phyloP scores from a whole-genome alignment of 2,797 vertebrate genomes.

The Thunnus albacares region DNA sequence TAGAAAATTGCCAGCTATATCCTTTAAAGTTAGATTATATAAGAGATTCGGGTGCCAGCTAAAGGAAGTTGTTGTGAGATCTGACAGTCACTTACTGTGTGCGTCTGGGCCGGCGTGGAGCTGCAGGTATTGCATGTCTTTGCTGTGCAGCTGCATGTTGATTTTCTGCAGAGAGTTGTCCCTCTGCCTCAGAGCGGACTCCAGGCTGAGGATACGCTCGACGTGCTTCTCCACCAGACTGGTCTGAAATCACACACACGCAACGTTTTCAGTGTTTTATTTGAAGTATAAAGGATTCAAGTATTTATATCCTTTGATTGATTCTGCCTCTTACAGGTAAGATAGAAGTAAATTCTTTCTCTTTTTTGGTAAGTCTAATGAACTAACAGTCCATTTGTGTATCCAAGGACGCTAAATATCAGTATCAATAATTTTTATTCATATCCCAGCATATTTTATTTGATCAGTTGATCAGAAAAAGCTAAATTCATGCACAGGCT shows the following conservation, averaged over 20 bases:
- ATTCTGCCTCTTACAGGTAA: not conserved
- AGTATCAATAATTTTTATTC: not conserved
- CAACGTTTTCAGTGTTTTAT: accelerated
- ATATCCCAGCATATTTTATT: not conserved
- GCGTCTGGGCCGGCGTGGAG: constrained; percentile 88
- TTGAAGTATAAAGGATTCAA: not conserved
- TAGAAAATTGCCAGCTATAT: too few relatives aligned
- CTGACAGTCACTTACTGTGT: constrained; percentile 79
- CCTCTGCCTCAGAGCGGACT: constrained; percentile 92
- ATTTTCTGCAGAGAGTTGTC: constrained; percentile 91
- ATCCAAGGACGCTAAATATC: not conserved
- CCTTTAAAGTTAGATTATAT: too few relatives aligned
- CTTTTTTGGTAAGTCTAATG: not conserved
- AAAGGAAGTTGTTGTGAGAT: not conserved
- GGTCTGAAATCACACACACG: constrained; percentile 81
- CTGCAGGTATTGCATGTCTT: constrained; percentile 93
- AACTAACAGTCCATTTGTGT: too few relatives aligned
- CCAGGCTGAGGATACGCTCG: constrained; percentile 93
- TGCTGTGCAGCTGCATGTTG: constrained; percentile 89
- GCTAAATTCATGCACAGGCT: not conserved
- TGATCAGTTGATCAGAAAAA: not conserved
- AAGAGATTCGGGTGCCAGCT: not conserved
- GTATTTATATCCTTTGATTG: not conserved
- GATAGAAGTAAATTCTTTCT: too few relatives aligned
- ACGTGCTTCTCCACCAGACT: constrained; percentile 95